phyloP scores from a whole-genome alignment of 2,888 invertebrate genomes.

The Sussaba pulchella region DNA sequence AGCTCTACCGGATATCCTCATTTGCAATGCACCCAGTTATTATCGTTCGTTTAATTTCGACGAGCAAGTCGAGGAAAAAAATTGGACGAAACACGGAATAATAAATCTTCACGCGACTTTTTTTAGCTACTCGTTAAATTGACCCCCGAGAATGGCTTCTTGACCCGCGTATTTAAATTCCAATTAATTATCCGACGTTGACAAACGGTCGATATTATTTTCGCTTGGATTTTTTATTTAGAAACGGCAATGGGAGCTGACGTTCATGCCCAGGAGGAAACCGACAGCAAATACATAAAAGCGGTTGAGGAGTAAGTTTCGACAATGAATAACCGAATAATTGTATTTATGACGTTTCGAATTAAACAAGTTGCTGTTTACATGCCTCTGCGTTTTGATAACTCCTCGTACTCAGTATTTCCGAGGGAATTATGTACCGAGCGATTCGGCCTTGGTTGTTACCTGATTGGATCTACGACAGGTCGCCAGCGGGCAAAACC shows the following conservation, averaged over 20 bases:
- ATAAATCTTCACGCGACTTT: too few species aligned
- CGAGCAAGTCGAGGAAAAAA: too few species aligned
- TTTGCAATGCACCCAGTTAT: constrained; percentile 66
- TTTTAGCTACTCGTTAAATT: not conserved
- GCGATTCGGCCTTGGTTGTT: constrained; percentile 71
- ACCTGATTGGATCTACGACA: constrained; percentile 70
- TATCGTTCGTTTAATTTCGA: too few species aligned
- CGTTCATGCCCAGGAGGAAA: constrained; percentile 85
- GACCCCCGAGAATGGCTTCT: not conserved
- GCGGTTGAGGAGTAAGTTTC: constrained; percentile 85
- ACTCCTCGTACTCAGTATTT: not conserved
- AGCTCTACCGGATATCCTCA: too few species aligned
- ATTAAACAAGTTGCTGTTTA: not conserved
- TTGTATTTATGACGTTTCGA: not conserved
- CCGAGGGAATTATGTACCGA: constrained; percentile 49
- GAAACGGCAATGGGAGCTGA: constrained; percentile 89
- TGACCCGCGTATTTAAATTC: not conserved
- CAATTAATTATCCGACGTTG: constrained; percentile 6
- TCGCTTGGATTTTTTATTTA: constrained; percentile 72
- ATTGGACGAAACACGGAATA: too few species aligned
- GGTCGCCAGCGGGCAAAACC: constrained; percentile 68
- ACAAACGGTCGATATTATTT: too few species aligned
- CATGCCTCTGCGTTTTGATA: not conserved
- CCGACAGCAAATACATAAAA: constrained; percentile 85
- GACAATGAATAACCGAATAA: not conserved